Conservation (phyloP, 2,888 invertebrate genomes). For the Euclidia mi region DNA sequence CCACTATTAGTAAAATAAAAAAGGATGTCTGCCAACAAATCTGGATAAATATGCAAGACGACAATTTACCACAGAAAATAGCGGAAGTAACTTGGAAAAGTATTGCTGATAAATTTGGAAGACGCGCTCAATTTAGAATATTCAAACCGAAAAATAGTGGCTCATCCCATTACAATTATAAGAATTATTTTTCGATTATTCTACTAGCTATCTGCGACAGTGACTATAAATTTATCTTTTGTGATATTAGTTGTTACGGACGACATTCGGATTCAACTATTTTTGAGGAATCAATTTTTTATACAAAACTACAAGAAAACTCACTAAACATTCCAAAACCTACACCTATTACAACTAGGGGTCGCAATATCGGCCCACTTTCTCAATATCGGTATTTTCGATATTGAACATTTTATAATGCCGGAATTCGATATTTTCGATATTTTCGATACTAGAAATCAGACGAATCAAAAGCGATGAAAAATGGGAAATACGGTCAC, state of each 20-base stretch:
- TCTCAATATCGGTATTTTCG: too few relatives aligned
- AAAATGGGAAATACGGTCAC: too few relatives aligned
- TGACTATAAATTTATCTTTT: slow-evolving; percentile 20
- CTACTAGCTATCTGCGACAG: slow-evolving; percentile 14
- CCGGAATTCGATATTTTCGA: too few relatives aligned
- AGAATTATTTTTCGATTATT: neutral
- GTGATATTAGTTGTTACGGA: slow-evolving; percentile 20
- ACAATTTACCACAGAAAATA: slow-evolving; percentile 24
- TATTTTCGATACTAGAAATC: too few relatives aligned
- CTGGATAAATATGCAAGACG: slow-evolving; percentile 22
- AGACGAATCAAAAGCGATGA: too few relatives aligned
- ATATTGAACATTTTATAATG: too few relatives aligned
- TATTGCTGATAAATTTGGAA: slow-evolving; percentile 23
- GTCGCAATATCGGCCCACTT: too few relatives aligned
- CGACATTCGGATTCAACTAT: slow-evolving; percentile 19
- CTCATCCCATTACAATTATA: slow-evolving; percentile 1
- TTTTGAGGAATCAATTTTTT: slow-evolving; percentile 20
- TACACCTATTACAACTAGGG: slow-evolving; percentile 12
- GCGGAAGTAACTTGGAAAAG: slow-evolving; percentile 30
- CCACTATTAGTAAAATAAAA: slow-evolving; percentile 29
- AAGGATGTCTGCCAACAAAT: slow-evolving; percentile 27
- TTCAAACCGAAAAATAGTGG: neutral
- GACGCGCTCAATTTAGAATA: slow-evolving; percentile 2
- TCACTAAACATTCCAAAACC: slow-evolving; percentile 23
- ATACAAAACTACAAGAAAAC: slow-evolving; percentile 22